Conservation (phyloP, 2,888 invertebrate genomes). For the Chironomus tentans region DNA sequence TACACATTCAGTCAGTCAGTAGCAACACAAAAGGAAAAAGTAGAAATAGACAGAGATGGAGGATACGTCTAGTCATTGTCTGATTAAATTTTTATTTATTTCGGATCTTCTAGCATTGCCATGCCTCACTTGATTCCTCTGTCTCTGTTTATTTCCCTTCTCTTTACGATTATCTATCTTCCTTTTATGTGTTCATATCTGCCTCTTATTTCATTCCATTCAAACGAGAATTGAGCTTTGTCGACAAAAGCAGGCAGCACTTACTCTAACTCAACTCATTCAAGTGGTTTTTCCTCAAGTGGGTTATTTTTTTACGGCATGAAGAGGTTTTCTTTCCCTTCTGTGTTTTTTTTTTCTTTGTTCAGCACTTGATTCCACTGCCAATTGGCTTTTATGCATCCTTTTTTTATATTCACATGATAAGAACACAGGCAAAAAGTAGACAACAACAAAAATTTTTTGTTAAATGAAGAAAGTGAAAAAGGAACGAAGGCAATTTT, state of each 20-base stretch:
- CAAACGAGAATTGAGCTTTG: neutral
- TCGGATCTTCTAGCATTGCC: neutral
- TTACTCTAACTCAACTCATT: neutral
- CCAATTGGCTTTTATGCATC: neutral
- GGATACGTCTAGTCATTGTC: conserved; percentile 24
- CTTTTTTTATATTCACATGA: neutral
- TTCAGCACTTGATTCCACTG: no score
- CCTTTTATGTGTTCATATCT: neutral
- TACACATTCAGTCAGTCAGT: no score
- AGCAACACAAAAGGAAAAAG: neutral
- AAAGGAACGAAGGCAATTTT: neutral
- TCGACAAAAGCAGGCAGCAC: neutral
- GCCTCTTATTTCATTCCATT: neutral
- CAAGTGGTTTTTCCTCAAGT: conserved; percentile 9
- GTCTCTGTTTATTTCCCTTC: neutral
- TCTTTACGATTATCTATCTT: neutral
- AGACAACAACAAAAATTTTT: no score
- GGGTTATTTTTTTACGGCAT: neutral
- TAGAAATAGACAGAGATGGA: neutral
- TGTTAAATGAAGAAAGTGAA: neutral
- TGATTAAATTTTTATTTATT: conserved; percentile 25
- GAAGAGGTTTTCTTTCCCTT: neutral
- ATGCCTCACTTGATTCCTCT: neutral
- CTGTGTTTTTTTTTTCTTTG: neutral
- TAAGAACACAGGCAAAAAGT: neutral